These are phyloP conservation scores for Drosophila erecta DNA, from an alignment of 1,140 invertebrate genomes.

Conservation along the genomic window DNA sequence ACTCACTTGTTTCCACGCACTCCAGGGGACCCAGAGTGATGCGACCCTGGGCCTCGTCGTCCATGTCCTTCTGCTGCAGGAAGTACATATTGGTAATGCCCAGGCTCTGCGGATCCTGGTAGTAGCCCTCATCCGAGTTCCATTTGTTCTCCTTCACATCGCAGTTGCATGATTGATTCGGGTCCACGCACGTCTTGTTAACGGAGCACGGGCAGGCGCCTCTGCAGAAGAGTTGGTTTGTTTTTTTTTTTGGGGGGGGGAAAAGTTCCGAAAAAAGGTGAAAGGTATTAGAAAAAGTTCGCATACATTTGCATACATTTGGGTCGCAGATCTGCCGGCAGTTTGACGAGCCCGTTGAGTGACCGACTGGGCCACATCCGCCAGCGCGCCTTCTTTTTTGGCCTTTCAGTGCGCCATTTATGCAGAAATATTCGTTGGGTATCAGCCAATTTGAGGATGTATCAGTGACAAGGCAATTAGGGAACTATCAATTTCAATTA, in stretches of 20 bases:
- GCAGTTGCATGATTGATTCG: slow-evolving; percentile 94
- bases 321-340: slow-evolving; percentile 47
- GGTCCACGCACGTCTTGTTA: slow-evolving; percentile 91
- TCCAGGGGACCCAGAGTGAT: slow-evolving; percentile 95
- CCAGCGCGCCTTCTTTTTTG: slow-evolving; percentile 18
- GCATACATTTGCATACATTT: slow-evolving; percentile 78
- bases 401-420: slow-evolving; percentile 59
- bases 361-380: slow-evolving; percentile 29
- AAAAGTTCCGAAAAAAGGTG: slow-evolving; percentile 42
- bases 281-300: slow-evolving; percentile 63
- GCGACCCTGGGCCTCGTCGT: slow-evolving; percentile 92
- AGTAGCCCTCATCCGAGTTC: slow-evolving; percentile 94
- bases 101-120: slow-evolving; percentile 91
- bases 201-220: slow-evolving; percentile 89
- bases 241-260: slow-evolving; percentile 4
- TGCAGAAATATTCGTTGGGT: slow-evolving; percentile 42
- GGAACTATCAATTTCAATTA: slow-evolving; percentile 34
- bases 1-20: slow-evolving; percentile 96
- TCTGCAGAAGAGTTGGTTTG: slow-evolving; percentile 78
- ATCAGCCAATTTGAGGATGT: slow-evolving; percentile 25
- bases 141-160: slow-evolving; percentile 93
- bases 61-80: slow-evolving; percentile 92
- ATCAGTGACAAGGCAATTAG: slow-evolving; percentile 47
- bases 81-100: slow-evolving; percentile 96
- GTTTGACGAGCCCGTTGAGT: slow-evolving; percentile 71